These are phyloP conservation scores for Acleris sparsana DNA, from an alignment of 2,888 invertebrate genomes.

Conservation along the genomic window DNA sequence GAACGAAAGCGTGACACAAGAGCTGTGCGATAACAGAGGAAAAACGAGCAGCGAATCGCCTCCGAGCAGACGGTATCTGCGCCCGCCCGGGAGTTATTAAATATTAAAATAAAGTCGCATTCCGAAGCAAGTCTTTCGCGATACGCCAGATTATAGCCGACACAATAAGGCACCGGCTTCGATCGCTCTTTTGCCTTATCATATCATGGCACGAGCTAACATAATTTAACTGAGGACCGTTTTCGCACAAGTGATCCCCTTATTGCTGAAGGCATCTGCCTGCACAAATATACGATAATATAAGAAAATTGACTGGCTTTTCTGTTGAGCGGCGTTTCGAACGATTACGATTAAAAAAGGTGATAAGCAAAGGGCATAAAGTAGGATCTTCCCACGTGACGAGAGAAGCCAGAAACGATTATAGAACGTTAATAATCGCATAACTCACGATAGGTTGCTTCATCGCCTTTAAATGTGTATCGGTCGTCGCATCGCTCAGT, in stretches of 20 bases:
- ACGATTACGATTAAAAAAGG: constrained; percentile 12
- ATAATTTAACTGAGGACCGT: constrained; percentile 66
- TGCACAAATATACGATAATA: constrained; percentile 41
- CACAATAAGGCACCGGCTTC: constrained; percentile 76
- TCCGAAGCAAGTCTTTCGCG: constrained; percentile 79
- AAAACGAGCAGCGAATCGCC: constrained; percentile 78
- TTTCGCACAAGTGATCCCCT: constrained; percentile 48
- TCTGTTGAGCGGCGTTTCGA: neutral
- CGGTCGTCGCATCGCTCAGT: constrained; percentile 60
- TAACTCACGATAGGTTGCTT: constrained; percentile 66
- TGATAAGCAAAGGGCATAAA: constrained; percentile 25
- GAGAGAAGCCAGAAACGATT: constrained; percentile 35
- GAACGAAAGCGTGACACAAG: constrained; percentile 78
- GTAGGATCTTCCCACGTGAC: constrained; percentile 24
- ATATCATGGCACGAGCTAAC: constrained; percentile 74
- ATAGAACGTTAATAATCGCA: constrained; percentile 61
- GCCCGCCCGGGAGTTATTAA: constrained; percentile 79
- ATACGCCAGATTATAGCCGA: constrained; percentile 78
- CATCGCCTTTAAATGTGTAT: constrained; percentile 63
- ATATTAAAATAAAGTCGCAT: constrained; percentile 83
- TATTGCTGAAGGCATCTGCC: constrained; percentile 60
- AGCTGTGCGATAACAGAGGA: constrained; percentile 75
- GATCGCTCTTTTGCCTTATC: constrained; percentile 75
- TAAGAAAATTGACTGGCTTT: constrained; percentile 16
- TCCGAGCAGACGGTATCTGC: constrained; percentile 75